phyloP scores from a whole-genome alignment of 2,113 vertebrate species.

The Rhineura floridana region DNA sequence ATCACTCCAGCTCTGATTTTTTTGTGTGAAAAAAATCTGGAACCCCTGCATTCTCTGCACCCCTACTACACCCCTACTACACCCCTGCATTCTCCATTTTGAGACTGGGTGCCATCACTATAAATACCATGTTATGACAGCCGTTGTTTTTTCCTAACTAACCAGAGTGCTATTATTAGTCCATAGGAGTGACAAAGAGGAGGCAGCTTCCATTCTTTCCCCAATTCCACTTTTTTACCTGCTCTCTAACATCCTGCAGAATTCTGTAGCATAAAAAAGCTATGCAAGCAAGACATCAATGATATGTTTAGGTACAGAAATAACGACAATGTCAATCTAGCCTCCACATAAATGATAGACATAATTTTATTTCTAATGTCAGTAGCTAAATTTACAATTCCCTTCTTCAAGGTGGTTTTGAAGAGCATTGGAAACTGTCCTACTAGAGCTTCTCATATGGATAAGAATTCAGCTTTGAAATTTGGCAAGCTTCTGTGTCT shows the following conservation, averaged over 20 bases:
- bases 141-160: too few species aligned
- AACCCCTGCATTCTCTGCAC: too few species aligned
- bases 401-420: not conserved
- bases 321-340: not conserved
- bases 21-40: too few species aligned
- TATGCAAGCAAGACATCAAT: not conserved
- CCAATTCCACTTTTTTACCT: not conserved
- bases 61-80: too few species aligned
- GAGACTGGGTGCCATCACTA: not conserved
- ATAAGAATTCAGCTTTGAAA: not conserved
- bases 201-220: not conserved
- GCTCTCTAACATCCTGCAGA: not conserved
- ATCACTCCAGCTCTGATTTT: too few species aligned
- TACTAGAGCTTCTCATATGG: not conserved
- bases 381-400: not conserved
- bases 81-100: not conserved
- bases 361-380: constrained; percentile 3
- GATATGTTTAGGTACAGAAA: not conserved
- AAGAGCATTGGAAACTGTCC: not conserved
- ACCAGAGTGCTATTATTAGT: too few species aligned
- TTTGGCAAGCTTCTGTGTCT: not conserved
- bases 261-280: not conserved
- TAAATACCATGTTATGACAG: too few species aligned
- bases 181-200: not conserved
- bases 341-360: not conserved